Evolutionary conservation across 2,113 vertebrate genomes (phyloP).

Genomic region (Pseudorasbora parva): DNA sequence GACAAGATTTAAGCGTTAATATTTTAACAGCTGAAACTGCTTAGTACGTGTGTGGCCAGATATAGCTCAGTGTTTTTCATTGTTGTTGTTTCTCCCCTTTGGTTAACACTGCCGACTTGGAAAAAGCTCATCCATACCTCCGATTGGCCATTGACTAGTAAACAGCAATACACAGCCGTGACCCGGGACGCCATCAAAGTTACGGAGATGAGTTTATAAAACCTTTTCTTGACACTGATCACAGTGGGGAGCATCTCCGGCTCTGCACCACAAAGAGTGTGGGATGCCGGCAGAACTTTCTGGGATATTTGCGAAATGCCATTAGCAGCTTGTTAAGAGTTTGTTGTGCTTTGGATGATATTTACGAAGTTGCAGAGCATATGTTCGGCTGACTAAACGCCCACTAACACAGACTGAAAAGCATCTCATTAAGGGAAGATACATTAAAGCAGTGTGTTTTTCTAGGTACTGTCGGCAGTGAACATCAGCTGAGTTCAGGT

Average conservation of each 20-base stretch:
- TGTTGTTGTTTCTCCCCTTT: background rate
- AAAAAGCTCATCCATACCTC: background rate
- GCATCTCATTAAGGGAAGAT: slow-evolving; percentile 22
- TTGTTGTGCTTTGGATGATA: slow-evolving; percentile 24
- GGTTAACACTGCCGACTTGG: background rate
- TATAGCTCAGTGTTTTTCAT: background rate
- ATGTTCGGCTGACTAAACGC: slow-evolving; percentile 21
- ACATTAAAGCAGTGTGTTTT: background rate
- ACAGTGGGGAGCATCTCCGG: background rate
- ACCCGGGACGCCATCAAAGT: background rate
- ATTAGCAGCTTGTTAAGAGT: slow-evolving; percentile 22
- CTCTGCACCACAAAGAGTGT: background rate
- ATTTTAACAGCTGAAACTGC: slow-evolving; percentile 29
- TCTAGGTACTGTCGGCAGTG: background rate
- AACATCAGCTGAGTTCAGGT: background rate
- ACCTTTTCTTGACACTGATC: slow-evolving; percentile 11
- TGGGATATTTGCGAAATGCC: background rate
- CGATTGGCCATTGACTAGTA: background rate
- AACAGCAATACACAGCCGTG: background rate
- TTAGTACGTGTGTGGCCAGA: slow-evolving; percentile 21
- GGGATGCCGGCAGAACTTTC: slow-evolving; percentile 1
- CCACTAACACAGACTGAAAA: slow-evolving; percentile 6
- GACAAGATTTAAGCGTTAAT: slow-evolving; percentile 24
- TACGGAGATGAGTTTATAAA: slow-evolving; percentile 9
- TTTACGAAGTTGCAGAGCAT: background rate